Base-by-base conservation (phyloP, 2,888 invertebrate species). In the Drosophila incognita region DNA sequence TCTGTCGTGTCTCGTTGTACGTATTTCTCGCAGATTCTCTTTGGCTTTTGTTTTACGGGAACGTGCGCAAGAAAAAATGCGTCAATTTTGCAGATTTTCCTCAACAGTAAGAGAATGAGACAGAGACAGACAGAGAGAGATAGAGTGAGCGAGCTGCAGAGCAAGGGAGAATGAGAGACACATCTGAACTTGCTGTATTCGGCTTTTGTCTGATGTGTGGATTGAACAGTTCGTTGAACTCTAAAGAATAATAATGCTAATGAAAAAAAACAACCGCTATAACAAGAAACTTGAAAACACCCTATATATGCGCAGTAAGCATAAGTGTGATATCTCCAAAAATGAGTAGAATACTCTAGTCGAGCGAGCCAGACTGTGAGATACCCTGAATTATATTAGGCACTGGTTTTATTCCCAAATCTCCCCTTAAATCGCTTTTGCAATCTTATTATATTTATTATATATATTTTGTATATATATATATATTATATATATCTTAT, bases 11-110 rank as follows among this genome's bases (percentile, higher is more conserved):
- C 36, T 36, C 29, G 33, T 59, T 58, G 33, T 54, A 29, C 31
- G 11, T 33, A 31, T 57, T 70, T 18, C 53, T 21, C 21, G 49
- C 66, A 79, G 76, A 56, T 59, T 70, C 70, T 69, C 46, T 56
- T 31, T 52, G 31, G 51, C 59, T 75, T 70, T 69, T 75, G 77
- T 82, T 64, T 75, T 61, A 29, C 69, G 59, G 48, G 27, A n/a
- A 35, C 46, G 54, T 65, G 63, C 69, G 82, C 69, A 63, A 71
- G 10, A 69, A 75, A 70, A 69, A 65, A 69, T 83, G 84, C 87
- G 87, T 82, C 73, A 76, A 61, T 81, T 80, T 63, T 57, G 31
- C 18, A 54, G 60, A 49, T 65, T 79, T 82, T 60, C 54, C 67
- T 65, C 60, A 24, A 58, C n/a, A 8, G 24, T 21, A 7, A 51